These are phyloP conservation scores for Geophilus truncorum DNA, from an alignment of 2,888 invertebrate species.

Conservation along the genomic window DNA sequence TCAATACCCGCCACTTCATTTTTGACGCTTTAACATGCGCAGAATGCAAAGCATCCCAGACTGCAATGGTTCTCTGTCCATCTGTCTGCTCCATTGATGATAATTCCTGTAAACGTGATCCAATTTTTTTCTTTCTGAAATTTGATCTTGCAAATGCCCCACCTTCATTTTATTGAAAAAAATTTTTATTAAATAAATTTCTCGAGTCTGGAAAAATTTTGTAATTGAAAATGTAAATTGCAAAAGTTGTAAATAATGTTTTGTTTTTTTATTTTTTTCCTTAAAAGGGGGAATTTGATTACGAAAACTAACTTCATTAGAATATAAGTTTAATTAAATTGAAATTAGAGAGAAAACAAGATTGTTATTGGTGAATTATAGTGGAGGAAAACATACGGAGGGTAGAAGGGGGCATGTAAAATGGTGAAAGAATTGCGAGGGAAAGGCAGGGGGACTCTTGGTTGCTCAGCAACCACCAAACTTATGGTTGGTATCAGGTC, in stretches of 20 bases:
- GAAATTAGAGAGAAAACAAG: constrained; percentile 25
- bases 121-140: background rate
- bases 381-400: background rate
- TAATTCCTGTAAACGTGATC: background rate
- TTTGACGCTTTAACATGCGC: constrained; percentile 15
- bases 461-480: constrained; percentile 24
- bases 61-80: background rate
- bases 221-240: background rate
- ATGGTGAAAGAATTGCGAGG: background rate
- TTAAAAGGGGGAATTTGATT: background rate
- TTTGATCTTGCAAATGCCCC: background rate
- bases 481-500: constrained; percentile 21
- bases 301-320: constrained; percentile 3
- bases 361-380: constrained; percentile 25
- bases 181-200: background rate
- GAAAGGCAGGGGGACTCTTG: background rate
- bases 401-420: constrained; percentile 17
- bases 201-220: background rate
- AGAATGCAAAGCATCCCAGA: constrained; percentile 12
- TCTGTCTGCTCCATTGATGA: background rate
- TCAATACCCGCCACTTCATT: constrained; percentile 12
- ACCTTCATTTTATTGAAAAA: background rate
- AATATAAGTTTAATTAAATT: constrained; percentile 19
- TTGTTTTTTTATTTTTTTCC: background rate
- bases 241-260: background rate